Evolutionary conservation across 2,113 vertebrate species (phyloP), one percentile per base, ranked within the genome.

Genomic region (Notiomystis cincta): DNA sequence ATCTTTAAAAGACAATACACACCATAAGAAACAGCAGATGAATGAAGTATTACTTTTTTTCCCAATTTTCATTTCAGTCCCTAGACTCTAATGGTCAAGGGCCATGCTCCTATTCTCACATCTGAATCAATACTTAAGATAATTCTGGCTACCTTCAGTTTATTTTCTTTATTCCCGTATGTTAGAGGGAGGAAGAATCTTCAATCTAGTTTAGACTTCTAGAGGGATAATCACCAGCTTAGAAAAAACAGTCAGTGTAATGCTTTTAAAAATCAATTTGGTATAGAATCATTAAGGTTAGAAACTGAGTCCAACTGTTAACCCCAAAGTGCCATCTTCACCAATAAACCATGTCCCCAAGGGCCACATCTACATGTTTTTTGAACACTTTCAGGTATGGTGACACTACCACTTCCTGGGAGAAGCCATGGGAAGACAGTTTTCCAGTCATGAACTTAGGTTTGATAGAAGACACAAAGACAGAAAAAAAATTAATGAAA

Each of bases 321-420:
- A 69, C 5, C 11, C 21, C 0, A 1, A 20, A 82, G 54, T 22
- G 21, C 20, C n/a, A 47, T 38, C 47, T 40, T 66, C n/a, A 40
- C 27, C 42, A 53, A 60, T 10, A 53, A 60, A 40, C 21, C 11
- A 22, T 12, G 3, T 10, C 24, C 10, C 51, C 17, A 47, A 18
- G 27, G 13, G 30, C 21, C 54, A 76, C 10, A 54, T 19, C 20
- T 27, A 47, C 2, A 8, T 11, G 1, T 35, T 61, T 67, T 60
- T 19, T 61, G n/a, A 76, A 61, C 6, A 6, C 4, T 61, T 40
- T 15, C 40, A 61, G 30, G 11, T 25, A 47, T 15, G 10, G 14
- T 15, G 17, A n/a, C n/a, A n/a, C 23, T 16, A 51, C 23, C 6
- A 18, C 16, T 67, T 54, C 1, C 0, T n/a, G 40, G n/a, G 47